Evolutionary conservation across 2,113 vertebrate genomes (phyloP).

Genomic region (Falco punctatus): DNA sequence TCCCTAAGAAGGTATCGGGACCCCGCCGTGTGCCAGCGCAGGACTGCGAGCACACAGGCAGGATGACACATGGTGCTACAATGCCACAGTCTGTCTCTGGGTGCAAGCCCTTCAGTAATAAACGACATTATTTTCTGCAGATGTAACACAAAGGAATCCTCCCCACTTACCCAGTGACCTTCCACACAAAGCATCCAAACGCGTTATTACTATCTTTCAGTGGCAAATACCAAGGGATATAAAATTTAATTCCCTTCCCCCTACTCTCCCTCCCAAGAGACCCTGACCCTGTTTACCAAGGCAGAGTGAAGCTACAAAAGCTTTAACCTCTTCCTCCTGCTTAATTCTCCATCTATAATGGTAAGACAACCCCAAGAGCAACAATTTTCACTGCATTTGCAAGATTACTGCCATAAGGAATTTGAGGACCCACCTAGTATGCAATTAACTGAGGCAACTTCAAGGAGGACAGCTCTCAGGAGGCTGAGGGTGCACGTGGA

Average conservation of each 20-base stretch:
- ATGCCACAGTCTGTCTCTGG: neutral
- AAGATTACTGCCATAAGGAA: neutral
- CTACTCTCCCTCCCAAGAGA: neutral
- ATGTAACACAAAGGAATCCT: neutral
- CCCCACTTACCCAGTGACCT: neutral
- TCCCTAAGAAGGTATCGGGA: neutral
- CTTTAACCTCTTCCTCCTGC: neutral
- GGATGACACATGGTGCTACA: neutral
- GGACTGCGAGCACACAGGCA: neutral
- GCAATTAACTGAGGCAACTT: neutral
- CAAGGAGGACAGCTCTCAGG: neutral
- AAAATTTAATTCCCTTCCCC: neutral
- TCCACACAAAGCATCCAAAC: neutral
- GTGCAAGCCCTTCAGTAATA: neutral
- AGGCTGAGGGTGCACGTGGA: neutral
- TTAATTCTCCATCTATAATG: neutral
- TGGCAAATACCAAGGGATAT: neutral
- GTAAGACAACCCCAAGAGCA: neutral
- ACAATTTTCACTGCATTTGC: rapidly evolving
- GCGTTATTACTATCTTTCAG: neutral
- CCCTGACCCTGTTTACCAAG: neutral
- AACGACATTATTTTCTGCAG: neutral
- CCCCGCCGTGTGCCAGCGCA: neutral
- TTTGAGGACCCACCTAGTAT: neutral
- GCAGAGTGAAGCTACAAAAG: neutral